These are phyloP conservation scores for Myathropa florea DNA, from an alignment of 2,888 invertebrate genomes.

Conservation along the genomic window DNA sequence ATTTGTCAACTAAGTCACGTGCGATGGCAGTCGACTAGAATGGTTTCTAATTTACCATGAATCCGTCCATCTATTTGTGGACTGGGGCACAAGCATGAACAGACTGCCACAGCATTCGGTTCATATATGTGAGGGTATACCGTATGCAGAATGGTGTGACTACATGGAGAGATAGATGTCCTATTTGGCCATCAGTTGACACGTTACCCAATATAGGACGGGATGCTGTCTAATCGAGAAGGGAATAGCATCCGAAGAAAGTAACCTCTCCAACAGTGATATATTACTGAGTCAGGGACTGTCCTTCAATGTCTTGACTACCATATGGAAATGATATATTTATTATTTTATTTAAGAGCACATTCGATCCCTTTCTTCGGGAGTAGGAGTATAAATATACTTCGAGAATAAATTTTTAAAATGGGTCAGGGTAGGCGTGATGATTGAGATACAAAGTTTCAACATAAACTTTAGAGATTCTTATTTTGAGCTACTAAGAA, in stretches of 20 bases:
- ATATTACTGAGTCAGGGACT: constrained; percentile 67
- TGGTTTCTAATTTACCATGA: constrained; percentile 70
- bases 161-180: constrained; percentile 58
- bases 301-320: constrained; percentile 60
- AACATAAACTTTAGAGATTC: constrained; percentile 29
- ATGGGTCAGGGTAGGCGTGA: constrained; percentile 50
- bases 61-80: constrained; percentile 59
- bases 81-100: not conserved
- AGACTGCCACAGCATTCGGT: not conserved
- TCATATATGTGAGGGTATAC: constrained; percentile 16
- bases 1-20: constrained; percentile 70
- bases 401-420: constrained; percentile 42
- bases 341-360: constrained; percentile 66
- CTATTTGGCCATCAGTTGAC: constrained; percentile 68
- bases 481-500: not conserved
- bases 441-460: constrained; percentile 28
- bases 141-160: constrained; percentile 43
- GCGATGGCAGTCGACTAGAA: constrained; percentile 54
- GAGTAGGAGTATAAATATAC: not conserved
- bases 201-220: constrained; percentile 61
- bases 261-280: constrained; percentile 63
- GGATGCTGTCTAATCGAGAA: constrained; percentile 45
- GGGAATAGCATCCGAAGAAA: constrained; percentile 53
- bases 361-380: constrained; percentile 36
- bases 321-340: constrained; percentile 71